Conservation (phyloP, 1,140 invertebrate species). For the Listronotus oregonensis region DNA sequence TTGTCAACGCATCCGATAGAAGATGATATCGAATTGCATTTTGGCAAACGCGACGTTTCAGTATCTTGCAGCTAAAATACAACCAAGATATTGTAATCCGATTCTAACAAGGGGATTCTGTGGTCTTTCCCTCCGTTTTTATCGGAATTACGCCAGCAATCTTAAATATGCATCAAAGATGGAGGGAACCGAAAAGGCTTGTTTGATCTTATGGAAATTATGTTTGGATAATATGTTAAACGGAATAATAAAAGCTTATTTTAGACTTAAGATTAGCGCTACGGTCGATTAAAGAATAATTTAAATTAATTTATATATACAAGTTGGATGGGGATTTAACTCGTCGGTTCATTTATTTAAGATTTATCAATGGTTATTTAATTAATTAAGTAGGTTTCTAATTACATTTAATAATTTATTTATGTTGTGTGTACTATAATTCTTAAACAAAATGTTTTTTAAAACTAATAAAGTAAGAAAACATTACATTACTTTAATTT, state of each 20-base stretch:
- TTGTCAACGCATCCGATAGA: too few species aligned
- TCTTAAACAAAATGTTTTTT: too few species aligned
- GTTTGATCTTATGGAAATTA: slow-evolving; percentile 32
- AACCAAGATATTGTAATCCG: slow-evolving; percentile 21
- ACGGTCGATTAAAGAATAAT: slow-evolving; percentile 22
- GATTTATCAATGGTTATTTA: too few species aligned
- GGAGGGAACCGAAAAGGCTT: slow-evolving; percentile 23
- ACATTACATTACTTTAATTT: too few species aligned
- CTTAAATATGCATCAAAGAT: slow-evolving; percentile 31
- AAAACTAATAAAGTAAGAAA: too few species aligned
- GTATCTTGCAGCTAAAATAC: slow-evolving; percentile 11
- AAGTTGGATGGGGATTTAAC: background rate
- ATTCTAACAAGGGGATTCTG: slow-evolving; percentile 15
- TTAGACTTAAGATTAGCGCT: slow-evolving; percentile 13
- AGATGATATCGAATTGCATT: too few species aligned
- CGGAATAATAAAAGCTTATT: slow-evolving; percentile 30
- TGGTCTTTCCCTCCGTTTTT: slow-evolving; percentile 20
- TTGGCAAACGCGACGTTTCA: background rate
- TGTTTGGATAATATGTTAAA: slow-evolving; percentile 32
- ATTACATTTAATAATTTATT: too few species aligned
- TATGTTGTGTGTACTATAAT: too few species aligned
- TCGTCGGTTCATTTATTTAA: background rate
- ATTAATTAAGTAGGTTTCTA: too few species aligned
- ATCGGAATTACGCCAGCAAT: slow-evolving; percentile 24
- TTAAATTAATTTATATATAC: slow-evolving; percentile 26